Evolutionary conservation across 2,888 invertebrate genomes (phyloP).

Genomic region (Escarpia spicata): DNA sequence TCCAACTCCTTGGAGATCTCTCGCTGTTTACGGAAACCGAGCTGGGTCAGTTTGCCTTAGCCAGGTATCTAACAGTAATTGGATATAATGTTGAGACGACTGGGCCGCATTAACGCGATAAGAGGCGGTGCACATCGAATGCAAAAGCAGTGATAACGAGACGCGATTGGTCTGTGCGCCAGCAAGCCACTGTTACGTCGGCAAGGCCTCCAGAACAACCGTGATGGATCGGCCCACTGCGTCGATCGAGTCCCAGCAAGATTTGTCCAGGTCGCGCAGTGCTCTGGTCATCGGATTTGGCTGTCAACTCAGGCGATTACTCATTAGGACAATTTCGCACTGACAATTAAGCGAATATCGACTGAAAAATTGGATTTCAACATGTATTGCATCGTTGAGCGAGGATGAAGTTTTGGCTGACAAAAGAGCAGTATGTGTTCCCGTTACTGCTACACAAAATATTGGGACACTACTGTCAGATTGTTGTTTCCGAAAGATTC

Average conservation of each 20-base stretch:
- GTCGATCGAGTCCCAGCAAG: slow-evolving; percentile 10
- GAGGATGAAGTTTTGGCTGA: neutral
- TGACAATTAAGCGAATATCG: slow-evolving; percentile 12
- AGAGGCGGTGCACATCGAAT: neutral
- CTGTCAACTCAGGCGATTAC: neutral
- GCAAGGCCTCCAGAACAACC: neutral
- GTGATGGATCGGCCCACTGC: neutral
- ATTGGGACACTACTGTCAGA: neutral
- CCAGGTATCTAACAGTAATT: neutral
- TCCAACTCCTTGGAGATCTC: neutral
- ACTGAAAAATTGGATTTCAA: neutral
- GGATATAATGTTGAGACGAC: neutral
- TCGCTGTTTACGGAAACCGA: neutral
- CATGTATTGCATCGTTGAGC: neutral
- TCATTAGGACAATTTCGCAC: slow-evolving; percentile 10
- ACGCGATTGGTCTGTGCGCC: neutral
- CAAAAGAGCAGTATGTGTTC: neutral
- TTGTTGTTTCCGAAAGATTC: neutral
- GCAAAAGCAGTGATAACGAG: neutral
- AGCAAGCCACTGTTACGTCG: neutral
- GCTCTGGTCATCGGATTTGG: neutral
- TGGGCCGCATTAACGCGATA: neutral
- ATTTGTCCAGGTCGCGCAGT: neutral
- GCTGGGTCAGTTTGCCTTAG: neutral
- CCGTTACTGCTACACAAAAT: neutral